These are phyloP conservation scores for Drosophila quinaria DNA, from an alignment of 2,888 invertebrate genomes.

Conservation along the genomic window DNA sequence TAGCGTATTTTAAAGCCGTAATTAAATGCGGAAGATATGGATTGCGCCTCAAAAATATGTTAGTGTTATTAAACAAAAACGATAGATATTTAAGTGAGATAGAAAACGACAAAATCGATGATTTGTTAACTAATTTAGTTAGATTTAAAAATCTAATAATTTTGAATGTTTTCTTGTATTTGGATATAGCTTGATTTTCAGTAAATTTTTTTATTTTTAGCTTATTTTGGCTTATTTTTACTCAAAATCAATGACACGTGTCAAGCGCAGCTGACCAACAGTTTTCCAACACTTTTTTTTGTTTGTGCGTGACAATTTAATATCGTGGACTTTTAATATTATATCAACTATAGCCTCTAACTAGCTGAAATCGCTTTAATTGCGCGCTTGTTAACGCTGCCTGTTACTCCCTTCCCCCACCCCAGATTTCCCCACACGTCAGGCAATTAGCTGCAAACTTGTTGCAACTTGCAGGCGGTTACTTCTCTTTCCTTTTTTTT, in stretches of 20 bases:
- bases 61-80: no score
- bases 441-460: slow-evolving; percentile 68
- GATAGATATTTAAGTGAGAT: no score
- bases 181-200: no score
- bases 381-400: slow-evolving; percentile 44
- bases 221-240: no score
- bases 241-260: slow-evolving; percentile 3
- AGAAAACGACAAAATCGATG: no score
- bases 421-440: slow-evolving; percentile 2
- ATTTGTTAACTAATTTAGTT: no score
- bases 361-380: slow-evolving; percentile 41
- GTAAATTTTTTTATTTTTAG: no score
- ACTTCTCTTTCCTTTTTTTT: slow-evolving; percentile 14
- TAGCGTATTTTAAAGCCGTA: no score
- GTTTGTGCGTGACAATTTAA: slow-evolving; percentile 33
- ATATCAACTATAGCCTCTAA: slow-evolving; percentile 8
- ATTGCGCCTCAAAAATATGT: no score
- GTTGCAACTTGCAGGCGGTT: slow-evolving; percentile 32
- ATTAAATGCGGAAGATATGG: no score
- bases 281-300: slow-evolving; percentile 8
- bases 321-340: slow-evolving; percentile 18
- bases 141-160: no score
- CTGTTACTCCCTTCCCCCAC: neutral
- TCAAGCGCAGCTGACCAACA: neutral
- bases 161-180: no score